Conservation (phyloP, 2,113 vertebrate genomes). For the Dasypus novemcinctus region DNA sequence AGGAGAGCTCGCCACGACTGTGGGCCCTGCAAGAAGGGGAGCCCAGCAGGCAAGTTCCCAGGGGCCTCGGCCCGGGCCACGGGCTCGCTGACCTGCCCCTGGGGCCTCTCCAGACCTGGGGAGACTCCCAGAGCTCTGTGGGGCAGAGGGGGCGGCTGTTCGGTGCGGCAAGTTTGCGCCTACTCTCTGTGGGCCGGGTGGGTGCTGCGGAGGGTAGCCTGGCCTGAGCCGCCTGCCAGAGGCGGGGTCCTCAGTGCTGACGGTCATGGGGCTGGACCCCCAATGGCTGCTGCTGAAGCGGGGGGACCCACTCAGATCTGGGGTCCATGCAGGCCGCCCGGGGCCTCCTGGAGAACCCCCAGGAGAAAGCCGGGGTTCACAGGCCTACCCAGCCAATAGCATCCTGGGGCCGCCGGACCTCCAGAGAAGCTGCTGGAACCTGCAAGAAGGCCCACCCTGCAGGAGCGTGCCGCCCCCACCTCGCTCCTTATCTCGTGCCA, state of each 20-base stretch:
- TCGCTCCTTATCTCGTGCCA: too few relatives aligned
- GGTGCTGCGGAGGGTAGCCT: not conserved
- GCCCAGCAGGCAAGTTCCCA: not conserved
- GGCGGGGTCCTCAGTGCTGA: not conserved
- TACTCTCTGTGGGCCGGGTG: not conserved
- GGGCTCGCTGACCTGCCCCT: not conserved
- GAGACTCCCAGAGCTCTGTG: too few relatives aligned
- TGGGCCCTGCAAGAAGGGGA: not conserved
- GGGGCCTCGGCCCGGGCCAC: not conserved
- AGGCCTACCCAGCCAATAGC: not conserved
- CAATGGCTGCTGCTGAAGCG: not conserved
- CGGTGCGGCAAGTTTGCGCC: too few relatives aligned
- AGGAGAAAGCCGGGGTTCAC: accelerated
- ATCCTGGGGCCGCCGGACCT: not conserved
- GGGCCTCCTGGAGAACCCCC: not conserved
- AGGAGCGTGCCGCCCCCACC: not conserved
- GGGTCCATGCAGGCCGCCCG: not conserved
- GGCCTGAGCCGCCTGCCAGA: not conserved
- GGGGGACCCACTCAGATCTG: not conserved
- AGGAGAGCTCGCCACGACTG: not conserved
- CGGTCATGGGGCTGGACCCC: not conserved
- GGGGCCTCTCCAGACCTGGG: not conserved
- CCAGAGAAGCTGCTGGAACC: not conserved
- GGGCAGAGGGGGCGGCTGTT: not conserved
- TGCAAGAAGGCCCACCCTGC: too few relatives aligned